These are phyloP conservation scores for Melanostoma scalare DNA, from an alignment of 2,888 invertebrate species.

Conservation along the genomic window DNA sequence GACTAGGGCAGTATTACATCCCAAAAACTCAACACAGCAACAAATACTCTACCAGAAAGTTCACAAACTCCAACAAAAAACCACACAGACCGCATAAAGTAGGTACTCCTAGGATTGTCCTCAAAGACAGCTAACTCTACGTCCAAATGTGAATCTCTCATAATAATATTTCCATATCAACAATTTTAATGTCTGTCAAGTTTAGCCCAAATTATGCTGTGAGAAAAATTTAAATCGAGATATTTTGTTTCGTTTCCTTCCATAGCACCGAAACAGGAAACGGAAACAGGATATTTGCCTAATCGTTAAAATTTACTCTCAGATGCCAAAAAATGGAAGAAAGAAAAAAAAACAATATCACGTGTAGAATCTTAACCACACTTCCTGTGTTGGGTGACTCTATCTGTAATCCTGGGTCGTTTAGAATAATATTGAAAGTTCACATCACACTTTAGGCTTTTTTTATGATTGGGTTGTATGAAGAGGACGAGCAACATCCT, in stretches of 20 bases:
- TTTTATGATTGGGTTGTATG: slow-evolving; percentile 1
- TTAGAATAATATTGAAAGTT: slow-evolving; percentile 57
- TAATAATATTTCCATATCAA: slow-evolving; percentile 1
- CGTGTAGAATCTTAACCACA: slow-evolving; percentile 66
- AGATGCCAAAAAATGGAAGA: slow-evolving; percentile 48
- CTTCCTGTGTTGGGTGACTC: slow-evolving; percentile 34
- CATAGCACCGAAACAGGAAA: slow-evolving; percentile 25
- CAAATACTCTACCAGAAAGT: slow-evolving; percentile 41
- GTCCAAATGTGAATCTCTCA: too few relatives aligned
- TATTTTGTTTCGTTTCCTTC: slow-evolving; percentile 17
- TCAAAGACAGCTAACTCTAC: too few relatives aligned
- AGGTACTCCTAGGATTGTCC: background rate
- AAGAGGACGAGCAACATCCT: slow-evolving; percentile 18
- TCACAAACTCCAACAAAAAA: slow-evolving; percentile 50
- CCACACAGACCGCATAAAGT: slow-evolving; percentile 55
- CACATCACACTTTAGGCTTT: slow-evolving; percentile 53
- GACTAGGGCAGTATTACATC: too few relatives aligned
- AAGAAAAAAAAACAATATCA: slow-evolving; percentile 55
- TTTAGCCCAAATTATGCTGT: background rate
- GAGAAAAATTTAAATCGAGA: slow-evolving; percentile 57
- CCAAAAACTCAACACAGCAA: too few relatives aligned
- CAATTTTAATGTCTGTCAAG: slow-evolving; percentile 7
- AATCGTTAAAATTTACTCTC: slow-evolving; percentile 47
- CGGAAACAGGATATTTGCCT: slow-evolving; percentile 67
- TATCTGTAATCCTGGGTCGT: slow-evolving; percentile 37